Percentiles rank a stretch among this genome's conserved stretches.
Evolutionary conservation across 1,140 invertebrate genomes (phyloP).

Genomic region (Drosophila obscura): DNA sequence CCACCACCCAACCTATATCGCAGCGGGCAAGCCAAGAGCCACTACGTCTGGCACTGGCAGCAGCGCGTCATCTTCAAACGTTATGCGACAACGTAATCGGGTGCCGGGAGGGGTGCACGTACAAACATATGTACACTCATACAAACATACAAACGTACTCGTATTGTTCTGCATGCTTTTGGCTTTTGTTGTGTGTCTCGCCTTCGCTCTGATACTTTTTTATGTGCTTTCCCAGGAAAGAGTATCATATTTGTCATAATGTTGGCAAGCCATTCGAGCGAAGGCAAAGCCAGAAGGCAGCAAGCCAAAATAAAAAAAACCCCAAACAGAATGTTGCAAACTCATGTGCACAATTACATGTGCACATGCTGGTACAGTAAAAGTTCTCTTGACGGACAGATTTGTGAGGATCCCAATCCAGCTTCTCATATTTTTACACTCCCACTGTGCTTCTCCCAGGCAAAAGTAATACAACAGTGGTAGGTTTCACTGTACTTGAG

Average conservation of each 20-base stretch:
- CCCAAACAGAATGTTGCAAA: conserved; percentile 48
- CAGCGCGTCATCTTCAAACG: conserved; percentile 72
- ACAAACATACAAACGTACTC: conserved; percentile 5
- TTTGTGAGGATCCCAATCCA: too few relatives aligned
- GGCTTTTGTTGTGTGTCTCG: conserved; percentile 21
- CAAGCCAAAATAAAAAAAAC: conserved; percentile 50
- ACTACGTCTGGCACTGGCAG: conserved; percentile 69
- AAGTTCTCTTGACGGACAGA: too few relatives aligned
- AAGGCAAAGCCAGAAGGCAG: conserved; percentile 50
- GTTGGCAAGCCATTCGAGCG: conserved; percentile 63
- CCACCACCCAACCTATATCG: conserved; percentile 18
- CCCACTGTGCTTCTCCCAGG: too few relatives aligned
- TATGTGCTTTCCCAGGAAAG: conserved; percentile 69
- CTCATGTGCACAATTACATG: conserved; percentile 17
- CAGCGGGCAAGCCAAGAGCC: conserved; percentile 61
- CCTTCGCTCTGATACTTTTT: conserved; percentile 18
- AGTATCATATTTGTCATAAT: conserved; percentile 79
- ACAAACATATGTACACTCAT: conserved; percentile 10
- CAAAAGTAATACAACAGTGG: too few relatives aligned
- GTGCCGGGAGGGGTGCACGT: conserved; percentile 9
- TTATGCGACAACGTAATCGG: conserved; percentile 61
- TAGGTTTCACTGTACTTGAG: conserved; percentile 12
- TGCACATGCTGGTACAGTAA: neutral
- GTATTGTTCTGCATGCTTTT: conserved; percentile 36
- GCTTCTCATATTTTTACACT: too few relatives aligned